A percentile compares a stretch with the other conserved stretches of the same genome.
These are phyloP conservation scores for Cantharis rufa DNA, from an alignment of 2,888 invertebrate genomes.

Conservation along the genomic window DNA sequence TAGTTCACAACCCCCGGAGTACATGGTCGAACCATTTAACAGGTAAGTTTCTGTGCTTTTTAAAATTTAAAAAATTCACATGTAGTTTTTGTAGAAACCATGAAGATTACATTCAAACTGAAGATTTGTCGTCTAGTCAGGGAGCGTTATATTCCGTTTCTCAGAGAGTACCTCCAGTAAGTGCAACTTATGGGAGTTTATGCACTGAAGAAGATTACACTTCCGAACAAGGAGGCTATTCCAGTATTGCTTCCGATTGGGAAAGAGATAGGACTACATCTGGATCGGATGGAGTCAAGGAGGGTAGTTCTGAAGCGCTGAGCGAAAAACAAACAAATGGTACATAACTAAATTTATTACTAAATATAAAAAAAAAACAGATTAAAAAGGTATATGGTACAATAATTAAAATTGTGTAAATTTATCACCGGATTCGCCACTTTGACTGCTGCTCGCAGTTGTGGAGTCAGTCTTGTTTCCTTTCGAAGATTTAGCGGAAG, in stretches of 20 bases:
- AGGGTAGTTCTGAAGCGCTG: constrained; percentile 39
- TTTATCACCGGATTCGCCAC: neutral
- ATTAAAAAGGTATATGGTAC: no score
- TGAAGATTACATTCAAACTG: constrained; percentile 47
- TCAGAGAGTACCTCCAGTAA: constrained; percentile 61
- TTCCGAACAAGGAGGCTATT: constrained; percentile 33
- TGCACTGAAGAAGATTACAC: constrained; percentile 41
- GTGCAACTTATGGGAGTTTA: constrained; percentile 46
- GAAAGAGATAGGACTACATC: constrained; percentile 42
- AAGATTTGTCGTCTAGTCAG: constrained; percentile 45
- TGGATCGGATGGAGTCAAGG: constrained; percentile 43
- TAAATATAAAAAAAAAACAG: neutral
- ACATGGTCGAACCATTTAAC: constrained; percentile 46
- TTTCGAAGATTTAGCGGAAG: neutral
- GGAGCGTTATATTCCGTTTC: constrained; percentile 62
- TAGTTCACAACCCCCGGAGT: constrained; percentile 44
- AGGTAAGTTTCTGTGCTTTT: constrained; percentile 37
- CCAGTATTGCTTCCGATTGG: constrained; percentile 42
- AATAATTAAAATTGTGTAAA: neutral
- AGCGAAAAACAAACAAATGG: constrained; percentile 46
- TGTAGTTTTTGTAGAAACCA: constrained; percentile 32
- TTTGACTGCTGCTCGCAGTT: neutral
- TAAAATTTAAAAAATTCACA: neutral
- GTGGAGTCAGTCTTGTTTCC: neutral
- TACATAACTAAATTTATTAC: constrained; percentile 27